A percentile compares a stretch with the other conserved stretches of the same genome.
Conservation (phyloP, 2,888 invertebrate genomes). For the Torymus texanus region DNA sequence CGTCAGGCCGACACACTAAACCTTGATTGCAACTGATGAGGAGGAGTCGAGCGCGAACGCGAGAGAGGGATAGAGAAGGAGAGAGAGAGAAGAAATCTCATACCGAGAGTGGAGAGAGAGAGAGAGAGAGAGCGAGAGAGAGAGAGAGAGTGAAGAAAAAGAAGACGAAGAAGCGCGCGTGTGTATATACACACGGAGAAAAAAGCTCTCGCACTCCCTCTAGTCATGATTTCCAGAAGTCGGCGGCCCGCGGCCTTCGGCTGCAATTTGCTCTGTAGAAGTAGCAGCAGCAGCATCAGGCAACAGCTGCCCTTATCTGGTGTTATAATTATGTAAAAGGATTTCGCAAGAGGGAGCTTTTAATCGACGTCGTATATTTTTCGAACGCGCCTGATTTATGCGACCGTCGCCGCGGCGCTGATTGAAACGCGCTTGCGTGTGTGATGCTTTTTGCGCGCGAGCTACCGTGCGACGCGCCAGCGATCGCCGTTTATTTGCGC, state of each 20-base stretch:
- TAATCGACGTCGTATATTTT: neutral
- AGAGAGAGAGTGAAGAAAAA: neutral
- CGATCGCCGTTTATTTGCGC: no score
- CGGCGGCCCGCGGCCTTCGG: constrained; percentile 3
- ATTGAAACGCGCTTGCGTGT: constrained; percentile 21
- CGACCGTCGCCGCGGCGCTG: constrained; percentile 8
- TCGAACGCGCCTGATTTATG: constrained; percentile 30
- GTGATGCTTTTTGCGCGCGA: no score
- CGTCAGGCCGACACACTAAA: constrained; percentile 66
- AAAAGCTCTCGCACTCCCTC: constrained; percentile 39
- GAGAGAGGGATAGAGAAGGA: neutral
- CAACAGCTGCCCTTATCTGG: constrained; percentile 34
- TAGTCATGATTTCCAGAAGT: constrained; percentile 38
- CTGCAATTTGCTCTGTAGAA: constrained; percentile 26
- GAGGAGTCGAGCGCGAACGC: constrained; percentile 56
- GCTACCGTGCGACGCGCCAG: neutral
- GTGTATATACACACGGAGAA: neutral
- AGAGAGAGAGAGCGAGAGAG: constrained; percentile 13
- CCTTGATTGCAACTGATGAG: constrained; percentile 71
- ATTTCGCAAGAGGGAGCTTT: neutral
- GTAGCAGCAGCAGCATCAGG: neutral
- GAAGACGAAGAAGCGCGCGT: neutral
- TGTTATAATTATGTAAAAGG: constrained; percentile 38
- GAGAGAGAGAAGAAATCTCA: neutral
- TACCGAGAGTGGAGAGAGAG: neutral